Evolutionary conservation across 2,113 vertebrate genomes (phyloP).

Genomic region (Echinops telfairi): DNA sequence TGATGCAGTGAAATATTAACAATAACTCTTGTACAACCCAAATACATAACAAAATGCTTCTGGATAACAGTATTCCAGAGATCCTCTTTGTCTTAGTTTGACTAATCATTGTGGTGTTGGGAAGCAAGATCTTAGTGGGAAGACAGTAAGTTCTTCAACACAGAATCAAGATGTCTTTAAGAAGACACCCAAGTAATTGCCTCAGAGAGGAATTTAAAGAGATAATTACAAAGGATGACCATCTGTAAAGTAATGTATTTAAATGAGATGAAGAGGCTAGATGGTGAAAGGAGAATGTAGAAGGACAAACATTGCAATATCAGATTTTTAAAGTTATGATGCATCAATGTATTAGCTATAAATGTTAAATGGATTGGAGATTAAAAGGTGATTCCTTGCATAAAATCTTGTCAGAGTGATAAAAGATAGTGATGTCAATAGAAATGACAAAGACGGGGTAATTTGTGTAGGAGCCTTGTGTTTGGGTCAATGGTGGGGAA

Average conservation of each 20-base stretch:
- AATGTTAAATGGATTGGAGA: neutral
- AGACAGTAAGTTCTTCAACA: neutral
- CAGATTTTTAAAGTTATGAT: neutral
- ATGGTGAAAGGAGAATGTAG: neutral
- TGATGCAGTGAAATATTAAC: neutral
- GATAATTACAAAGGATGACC: neutral
- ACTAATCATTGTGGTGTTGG: neutral
- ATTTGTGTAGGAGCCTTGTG: neutral
- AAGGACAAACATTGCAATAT: neutral
- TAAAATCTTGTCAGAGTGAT: neutral
- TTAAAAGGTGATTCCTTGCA: neutral
- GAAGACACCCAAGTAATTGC: neutral
- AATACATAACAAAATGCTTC: neutral
- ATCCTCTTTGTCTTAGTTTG: neutral
- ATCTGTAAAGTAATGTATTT: neutral
- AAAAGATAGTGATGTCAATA: neutral
- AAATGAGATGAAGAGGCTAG: neutral
- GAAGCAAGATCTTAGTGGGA: neutral
- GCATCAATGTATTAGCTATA: neutral
- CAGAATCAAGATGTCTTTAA: neutral
- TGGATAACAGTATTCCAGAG: neutral
- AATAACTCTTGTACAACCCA: too few relatives aligned
- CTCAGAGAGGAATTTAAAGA: neutral
- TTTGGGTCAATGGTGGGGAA: neutral
- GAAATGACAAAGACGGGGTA: neutral